A percentile compares a stretch with the other conserved stretches of the same genome.
These are phyloP conservation scores for Mungos mungo DNA, from an alignment of 2,113 vertebrate genomes.

Conservation along the genomic window DNA sequence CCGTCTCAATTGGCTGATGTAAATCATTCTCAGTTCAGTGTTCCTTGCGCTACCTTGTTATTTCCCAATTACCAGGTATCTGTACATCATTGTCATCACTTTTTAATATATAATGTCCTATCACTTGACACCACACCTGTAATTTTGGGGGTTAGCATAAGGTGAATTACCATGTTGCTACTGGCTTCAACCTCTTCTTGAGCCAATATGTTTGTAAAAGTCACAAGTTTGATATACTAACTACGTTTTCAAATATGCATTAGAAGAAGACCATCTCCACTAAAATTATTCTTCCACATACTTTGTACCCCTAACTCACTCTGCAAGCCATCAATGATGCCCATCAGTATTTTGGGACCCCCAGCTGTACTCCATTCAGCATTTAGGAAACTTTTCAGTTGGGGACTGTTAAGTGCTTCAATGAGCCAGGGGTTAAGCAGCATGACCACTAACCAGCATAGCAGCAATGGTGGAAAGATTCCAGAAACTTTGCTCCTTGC, in stretches of 20 bases:
- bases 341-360: not conserved
- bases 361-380: not conserved
- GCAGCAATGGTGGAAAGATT: not conserved
- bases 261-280: not conserved
- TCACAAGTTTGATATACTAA: not conserved
- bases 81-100: not conserved
- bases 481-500: conserved; percentile 5
- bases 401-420: not conserved
- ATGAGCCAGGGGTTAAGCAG: not conserved
- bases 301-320: not conserved
- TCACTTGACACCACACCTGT: not conserved
- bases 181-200: not conserved
- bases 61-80: not conserved
- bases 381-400: not conserved
- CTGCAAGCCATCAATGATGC: not conserved
- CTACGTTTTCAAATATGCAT: not conserved
- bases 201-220: not conserved
- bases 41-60: not conserved
- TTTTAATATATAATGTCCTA: not conserved
- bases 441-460: not conserved
- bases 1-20: not conserved
- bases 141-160: not conserved
- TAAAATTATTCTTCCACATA: not conserved
- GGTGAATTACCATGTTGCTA: not conserved
- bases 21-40: not conserved